These are phyloP conservation scores for Symphodus melops DNA, from an alignment of 2,113 vertebrate species.

Conservation along the genomic window DNA sequence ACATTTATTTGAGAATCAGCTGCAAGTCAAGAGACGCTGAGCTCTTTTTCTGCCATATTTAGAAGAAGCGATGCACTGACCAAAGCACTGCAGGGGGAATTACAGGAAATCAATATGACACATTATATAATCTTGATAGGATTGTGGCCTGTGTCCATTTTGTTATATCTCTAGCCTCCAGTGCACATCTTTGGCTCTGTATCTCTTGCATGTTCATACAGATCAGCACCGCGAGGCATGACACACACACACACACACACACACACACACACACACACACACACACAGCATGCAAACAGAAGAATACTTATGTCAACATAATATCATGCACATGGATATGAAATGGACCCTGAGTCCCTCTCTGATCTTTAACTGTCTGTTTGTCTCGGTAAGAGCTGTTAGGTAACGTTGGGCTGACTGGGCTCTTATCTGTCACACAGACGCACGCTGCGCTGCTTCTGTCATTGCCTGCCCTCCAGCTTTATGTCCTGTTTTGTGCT, in stretches of 20 bases:
- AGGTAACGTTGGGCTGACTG: conserved; percentile 7
- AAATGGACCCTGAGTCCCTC: conserved; percentile 5
- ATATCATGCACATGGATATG: conserved; percentile 15
- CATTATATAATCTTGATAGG: conserved; percentile 5
- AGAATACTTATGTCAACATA: conserved; percentile 1
- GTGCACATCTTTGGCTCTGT: background rate
- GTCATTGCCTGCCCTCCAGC: background rate
- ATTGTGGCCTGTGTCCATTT: background rate
- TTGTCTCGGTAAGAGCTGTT: background rate
- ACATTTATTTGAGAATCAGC: background rate
- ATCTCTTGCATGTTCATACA: background rate
- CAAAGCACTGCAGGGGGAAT: background rate
- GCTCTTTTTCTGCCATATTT: background rate
- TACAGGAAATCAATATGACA: background rate
- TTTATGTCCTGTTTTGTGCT: background rate
- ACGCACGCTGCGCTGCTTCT: background rate
- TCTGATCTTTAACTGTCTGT: background rate
- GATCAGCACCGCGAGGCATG: background rate
- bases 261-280: background rate
- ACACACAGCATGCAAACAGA: background rate
- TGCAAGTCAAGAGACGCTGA: background rate
- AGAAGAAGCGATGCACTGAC: background rate
- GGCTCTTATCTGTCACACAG: background rate
- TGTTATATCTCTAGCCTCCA: background rate
- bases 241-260: background rate